Evolutionary conservation across 2,113 vertebrate genomes (phyloP).

Genomic region (Rhinolophus sinicus): DNA sequence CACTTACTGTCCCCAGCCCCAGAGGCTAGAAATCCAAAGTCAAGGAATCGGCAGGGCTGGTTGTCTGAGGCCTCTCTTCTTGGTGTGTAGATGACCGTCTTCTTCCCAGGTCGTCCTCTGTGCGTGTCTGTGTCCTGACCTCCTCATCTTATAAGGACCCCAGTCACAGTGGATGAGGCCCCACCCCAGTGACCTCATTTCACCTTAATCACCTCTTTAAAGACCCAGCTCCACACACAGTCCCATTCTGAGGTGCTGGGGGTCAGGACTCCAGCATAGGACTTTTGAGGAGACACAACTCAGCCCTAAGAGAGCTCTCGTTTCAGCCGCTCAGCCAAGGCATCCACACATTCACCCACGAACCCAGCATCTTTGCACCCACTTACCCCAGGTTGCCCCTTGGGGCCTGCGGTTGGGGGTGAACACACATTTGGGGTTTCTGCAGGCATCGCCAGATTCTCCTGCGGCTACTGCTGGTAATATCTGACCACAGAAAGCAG

Average conservation of each 20-base stretch:
- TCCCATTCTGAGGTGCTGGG: background rate
- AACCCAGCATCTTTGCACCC: background rate
- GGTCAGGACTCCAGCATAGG: background rate
- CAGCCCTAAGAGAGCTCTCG: background rate
- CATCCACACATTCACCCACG: fast-evolving
- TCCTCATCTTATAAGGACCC: background rate
- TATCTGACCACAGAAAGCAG: fast-evolving
- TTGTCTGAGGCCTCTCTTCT: background rate
- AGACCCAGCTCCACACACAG: background rate
- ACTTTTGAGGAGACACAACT: background rate
- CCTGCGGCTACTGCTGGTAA: background rate
- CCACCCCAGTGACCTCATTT: background rate
- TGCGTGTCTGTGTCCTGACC: background rate
- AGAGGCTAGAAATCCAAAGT: background rate
- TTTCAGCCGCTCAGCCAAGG: background rate
- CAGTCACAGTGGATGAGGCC: background rate
- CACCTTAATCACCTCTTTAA: background rate
- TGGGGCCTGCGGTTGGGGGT: fast-evolving
- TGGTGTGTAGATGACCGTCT: fast-evolving
- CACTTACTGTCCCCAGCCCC: fast-evolving
- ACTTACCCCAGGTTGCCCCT: background rate
- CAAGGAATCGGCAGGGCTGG: background rate
- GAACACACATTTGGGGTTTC: background rate
- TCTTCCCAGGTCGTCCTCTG: fast-evolving
- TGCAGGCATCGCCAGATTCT: too few species aligned